Percentiles rank a stretch among this genome's conserved stretches.
These are phyloP conservation scores for Canis aureus DNA, from an alignment of 2,113 vertebrate species.

Conservation along the genomic window DNA sequence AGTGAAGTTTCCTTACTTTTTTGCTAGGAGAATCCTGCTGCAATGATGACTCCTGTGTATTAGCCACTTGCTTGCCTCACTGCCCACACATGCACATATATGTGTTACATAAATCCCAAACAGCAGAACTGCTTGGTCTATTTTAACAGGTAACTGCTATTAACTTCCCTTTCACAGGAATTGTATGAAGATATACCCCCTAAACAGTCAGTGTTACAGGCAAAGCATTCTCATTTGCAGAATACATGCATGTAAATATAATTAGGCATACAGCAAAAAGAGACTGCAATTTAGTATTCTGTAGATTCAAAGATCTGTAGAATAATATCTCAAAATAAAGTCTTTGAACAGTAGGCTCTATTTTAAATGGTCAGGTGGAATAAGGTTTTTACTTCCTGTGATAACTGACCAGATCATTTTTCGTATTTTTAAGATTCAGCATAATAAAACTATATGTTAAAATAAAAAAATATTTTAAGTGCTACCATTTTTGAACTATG, in stretches of 20 bases:
- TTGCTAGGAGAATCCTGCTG: not conserved
- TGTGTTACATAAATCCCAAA: not conserved
- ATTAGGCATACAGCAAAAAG: not conserved
- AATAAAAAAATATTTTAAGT: not conserved
- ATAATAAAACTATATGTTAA: not conserved
- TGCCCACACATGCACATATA: not conserved
- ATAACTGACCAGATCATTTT: not conserved
- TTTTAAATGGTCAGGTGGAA: constrained; percentile 28
- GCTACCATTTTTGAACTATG: not conserved
- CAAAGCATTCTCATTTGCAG: not conserved
- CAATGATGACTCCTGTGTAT: not conserved
- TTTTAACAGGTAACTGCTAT: not conserved
- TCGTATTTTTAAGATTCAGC: constrained; percentile 52
- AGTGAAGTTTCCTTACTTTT: not conserved
- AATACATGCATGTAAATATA: not conserved
- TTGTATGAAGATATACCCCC: not conserved
- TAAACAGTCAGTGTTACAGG: not conserved
- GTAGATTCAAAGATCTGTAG: not conserved
- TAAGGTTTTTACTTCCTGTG: constrained; percentile 36
- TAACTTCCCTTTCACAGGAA: not conserved
- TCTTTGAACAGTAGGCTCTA: constrained; percentile 15
- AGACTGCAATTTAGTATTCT: not conserved
- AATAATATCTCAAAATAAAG: not conserved
- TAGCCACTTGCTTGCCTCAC: not conserved
- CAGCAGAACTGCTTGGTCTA: not conserved